Percentiles rank a stretch among this genome's conserved stretches.
phyloP scores from a whole-genome alignment of 2,888 invertebrate genomes.

The Ethmia dodecea region DNA sequence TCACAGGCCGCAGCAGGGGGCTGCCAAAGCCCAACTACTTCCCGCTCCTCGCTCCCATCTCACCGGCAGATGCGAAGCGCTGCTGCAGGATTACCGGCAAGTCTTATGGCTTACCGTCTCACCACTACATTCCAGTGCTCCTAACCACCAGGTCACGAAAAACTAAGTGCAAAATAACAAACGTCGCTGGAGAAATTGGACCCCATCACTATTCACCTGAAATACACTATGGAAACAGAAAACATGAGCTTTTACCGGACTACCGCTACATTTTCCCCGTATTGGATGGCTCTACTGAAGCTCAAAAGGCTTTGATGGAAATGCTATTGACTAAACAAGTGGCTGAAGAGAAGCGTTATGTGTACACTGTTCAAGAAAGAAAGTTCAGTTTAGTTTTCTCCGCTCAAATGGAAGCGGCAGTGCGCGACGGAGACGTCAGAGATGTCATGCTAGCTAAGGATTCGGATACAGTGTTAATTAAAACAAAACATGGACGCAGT shows the following conservation, averaged over 20 bases:
- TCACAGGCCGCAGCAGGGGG: slow-evolving; percentile 87
- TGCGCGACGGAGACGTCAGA: slow-evolving; percentile 85
- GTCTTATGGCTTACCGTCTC: slow-evolving; percentile 84
- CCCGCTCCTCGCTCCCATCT: slow-evolving; percentile 87
- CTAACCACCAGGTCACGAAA: slow-evolving; percentile 69
- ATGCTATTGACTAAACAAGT: slow-evolving; percentile 79
- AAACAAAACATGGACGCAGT: slow-evolving; percentile 84
- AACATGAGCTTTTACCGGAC: slow-evolving; percentile 82
- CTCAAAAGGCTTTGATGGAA: slow-evolving; percentile 79
- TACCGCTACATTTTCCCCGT: slow-evolving; percentile 87
- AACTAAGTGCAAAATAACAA: slow-evolving; percentile 81
- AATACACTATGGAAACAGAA: slow-evolving; percentile 80
- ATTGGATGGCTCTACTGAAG: slow-evolving; percentile 82
- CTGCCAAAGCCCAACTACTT: slow-evolving; percentile 90
- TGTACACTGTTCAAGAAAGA: slow-evolving; percentile 86
- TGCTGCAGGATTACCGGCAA: slow-evolving; percentile 89
- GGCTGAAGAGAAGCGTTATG: slow-evolving; percentile 79
- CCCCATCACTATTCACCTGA: slow-evolving; percentile 79
- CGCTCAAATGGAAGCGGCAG: slow-evolving; percentile 84
- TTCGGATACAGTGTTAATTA: slow-evolving; percentile 84
- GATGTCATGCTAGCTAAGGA: slow-evolving; percentile 88
- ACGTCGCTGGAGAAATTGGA: slow-evolving; percentile 78
- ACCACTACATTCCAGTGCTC: slow-evolving; percentile 88
- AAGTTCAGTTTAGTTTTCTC: slow-evolving; percentile 86
- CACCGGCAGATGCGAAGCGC: slow-evolving; percentile 88